Conservation (phyloP, 2,113 vertebrate genomes). For the Epinephelus cyanopodus region DNA sequence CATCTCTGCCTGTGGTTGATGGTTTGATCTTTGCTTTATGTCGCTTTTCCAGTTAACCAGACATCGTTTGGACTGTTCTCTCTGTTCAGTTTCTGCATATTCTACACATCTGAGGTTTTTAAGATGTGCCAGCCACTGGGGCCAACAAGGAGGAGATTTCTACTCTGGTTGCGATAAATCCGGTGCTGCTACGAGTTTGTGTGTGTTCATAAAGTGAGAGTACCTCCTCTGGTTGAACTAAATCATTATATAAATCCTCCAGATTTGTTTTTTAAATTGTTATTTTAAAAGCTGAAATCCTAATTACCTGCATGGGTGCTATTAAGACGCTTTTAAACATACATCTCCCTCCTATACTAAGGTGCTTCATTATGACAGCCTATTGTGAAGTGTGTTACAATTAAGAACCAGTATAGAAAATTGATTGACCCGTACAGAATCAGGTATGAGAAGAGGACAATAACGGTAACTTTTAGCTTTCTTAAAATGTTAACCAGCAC, state of each 20-base stretch:
- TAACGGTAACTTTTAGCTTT: neutral
- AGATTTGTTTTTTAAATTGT: neutral
- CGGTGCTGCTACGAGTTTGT: neutral
- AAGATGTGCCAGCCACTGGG: neutral
- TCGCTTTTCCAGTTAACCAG: conserved; percentile 23
- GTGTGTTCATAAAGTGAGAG: neutral
- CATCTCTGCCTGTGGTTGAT: neutral
- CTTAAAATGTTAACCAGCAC: neutral
- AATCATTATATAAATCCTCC: neutral
- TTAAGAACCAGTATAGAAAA: neutral
- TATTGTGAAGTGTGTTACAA: neutral
- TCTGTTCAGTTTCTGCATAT: conserved; percentile 9
- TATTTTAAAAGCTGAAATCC: neutral
- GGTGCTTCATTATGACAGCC: conserved; percentile 1
- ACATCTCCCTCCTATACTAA: neutral
- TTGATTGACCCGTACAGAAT: neutral
- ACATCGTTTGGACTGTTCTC: neutral
- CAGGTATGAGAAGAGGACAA: no score
- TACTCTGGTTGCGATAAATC: neutral
- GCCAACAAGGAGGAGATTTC: neutral
- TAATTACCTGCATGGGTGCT: neutral
- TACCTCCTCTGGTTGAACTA: neutral
- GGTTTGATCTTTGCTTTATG: conserved; percentile 1
- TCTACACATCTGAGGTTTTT: neutral
- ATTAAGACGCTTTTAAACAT: neutral